Evolutionary conservation across 2,113 vertebrate species (phyloP), one percentile per base, ranked within the genome.

Genomic region (Phrynosoma platyrhinos): DNA sequence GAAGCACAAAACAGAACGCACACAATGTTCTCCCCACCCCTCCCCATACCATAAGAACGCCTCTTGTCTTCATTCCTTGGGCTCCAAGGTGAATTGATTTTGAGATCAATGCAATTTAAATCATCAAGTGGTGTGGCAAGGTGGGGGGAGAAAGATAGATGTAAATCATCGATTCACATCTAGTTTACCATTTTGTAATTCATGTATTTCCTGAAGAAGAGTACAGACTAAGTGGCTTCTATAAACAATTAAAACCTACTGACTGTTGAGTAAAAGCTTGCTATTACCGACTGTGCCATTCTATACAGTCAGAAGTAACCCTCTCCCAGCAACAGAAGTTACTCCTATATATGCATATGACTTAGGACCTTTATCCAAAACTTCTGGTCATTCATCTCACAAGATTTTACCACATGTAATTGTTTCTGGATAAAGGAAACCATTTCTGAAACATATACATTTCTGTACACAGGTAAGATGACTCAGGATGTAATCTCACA

Each of bases 121-220:
- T 82, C 21, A 36, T 75, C 72, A 75, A 75, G 68, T 10, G 25
- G 9, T 2, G 25, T 69, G 68, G 68, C 23, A 27, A 27, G 21
- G 14, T 2, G 53, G 16, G 23, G 62, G 14, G 21, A 36, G 55
- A 40, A 23, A 82, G 36, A 66, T 36, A 75, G 81, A 68, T 68
- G 52, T 79, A 79, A 79, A 79, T 79, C 52, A 79, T 55, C 16
- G 77, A 79, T 79, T 55, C 52, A 79, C 47, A 69, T 47, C 64
- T 27, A 30, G 40, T 69, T 68, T 47, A 42, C 40, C 12, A 30
- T 82, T 55, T 83, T 71, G 16, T 72, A n/a, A 53, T 72, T 27
- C 47, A 32, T 52, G 27, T 71, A 32, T 83, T 83, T 83, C 82
- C 82, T 72, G 82, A 55, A 53, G 18, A n/a, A 52, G 9, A 71